Evolutionary conservation across 2,888 invertebrate genomes (phyloP).

Genomic region (Euclidia mi): DNA sequence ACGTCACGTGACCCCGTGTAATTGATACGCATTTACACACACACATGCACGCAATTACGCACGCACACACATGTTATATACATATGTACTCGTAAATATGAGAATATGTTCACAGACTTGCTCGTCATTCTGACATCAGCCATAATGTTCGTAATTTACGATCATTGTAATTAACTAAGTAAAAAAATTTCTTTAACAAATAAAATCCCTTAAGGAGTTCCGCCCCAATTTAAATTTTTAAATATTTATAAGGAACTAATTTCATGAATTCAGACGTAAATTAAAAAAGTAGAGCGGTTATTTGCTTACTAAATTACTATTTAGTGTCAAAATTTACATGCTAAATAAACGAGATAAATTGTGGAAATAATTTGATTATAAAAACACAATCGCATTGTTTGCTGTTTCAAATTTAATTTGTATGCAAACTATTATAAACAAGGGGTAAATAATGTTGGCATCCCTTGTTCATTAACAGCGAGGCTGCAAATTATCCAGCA

Average conservation of each 20-base stretch:
- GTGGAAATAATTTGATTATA: not conserved
- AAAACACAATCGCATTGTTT: not conserved
- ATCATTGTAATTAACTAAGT: conserved; percentile 46
- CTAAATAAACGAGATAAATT: conserved; percentile 13
- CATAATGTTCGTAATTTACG: conserved; percentile 39
- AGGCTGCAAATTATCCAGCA: conserved; percentile 28
- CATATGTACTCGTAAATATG: no score
- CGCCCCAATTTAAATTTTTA: conserved; percentile 50
- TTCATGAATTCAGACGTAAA: conserved; percentile 45
- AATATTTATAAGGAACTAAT: conserved; percentile 57
- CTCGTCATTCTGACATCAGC: conserved; percentile 32
- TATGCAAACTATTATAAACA: conserved; percentile 16
- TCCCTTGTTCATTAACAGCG: conserved; percentile 42
- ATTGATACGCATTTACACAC: conserved; percentile 39
- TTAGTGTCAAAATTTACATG: conserved; percentile 36
- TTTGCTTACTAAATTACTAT: conserved; percentile 45
- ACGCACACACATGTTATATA: not conserved
- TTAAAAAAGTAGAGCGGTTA: conserved; percentile 39
- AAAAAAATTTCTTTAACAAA: conserved; percentile 39
- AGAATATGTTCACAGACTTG: conserved; percentile 14
- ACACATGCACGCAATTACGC: not conserved
- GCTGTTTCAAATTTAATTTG: not conserved
- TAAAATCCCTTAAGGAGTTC: conserved; percentile 46
- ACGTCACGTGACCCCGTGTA: conserved; percentile 57
- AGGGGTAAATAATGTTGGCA: conserved; percentile 25